phyloP scores from a whole-genome alignment of 2,797 vertebrate genomes.

The Brachymystax lenok region DNA sequence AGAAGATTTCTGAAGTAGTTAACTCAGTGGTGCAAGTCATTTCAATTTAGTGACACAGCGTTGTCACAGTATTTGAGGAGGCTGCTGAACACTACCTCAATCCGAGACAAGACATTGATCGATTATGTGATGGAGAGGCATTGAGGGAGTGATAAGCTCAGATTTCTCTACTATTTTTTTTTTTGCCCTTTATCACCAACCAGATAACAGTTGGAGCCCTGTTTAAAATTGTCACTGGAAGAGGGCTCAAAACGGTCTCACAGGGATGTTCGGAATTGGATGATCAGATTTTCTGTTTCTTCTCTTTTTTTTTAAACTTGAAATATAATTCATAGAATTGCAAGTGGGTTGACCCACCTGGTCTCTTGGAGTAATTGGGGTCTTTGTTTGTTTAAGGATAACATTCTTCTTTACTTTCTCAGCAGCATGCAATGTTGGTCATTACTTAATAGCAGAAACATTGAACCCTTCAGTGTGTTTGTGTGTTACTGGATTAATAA shows the following conservation, averaged over 20 bases:
- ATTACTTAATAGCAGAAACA: slow-evolving; percentile 15
- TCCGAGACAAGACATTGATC: too few relatives aligned
- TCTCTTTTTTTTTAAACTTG: neutral
- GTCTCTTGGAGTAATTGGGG: neutral
- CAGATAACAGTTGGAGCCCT: neutral
- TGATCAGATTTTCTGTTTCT: too few relatives aligned
- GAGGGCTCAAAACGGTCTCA: neutral
- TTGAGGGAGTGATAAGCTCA: too few relatives aligned
- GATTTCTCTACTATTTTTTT: neutral
- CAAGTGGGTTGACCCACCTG: neutral
- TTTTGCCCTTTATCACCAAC: neutral
- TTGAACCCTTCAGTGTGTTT: slow-evolving; percentile 23
- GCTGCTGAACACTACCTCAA: too few relatives aligned
- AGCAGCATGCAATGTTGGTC: slow-evolving; percentile 21
- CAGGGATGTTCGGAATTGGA: neutral
- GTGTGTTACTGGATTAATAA: slow-evolving; percentile 23
- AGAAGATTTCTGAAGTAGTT: neutral
- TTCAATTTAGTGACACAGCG: too few relatives aligned
- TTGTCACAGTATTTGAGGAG: too few relatives aligned
- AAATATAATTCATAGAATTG: neutral
- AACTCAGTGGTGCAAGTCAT: neutral
- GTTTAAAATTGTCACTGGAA: neutral
- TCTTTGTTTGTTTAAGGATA: neutral
- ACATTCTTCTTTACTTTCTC: neutral
- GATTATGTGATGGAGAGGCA: too few relatives aligned